These are phyloP conservation scores for Arenaria interpres DNA, from an alignment of 2,113 vertebrate species.

Conservation along the genomic window DNA sequence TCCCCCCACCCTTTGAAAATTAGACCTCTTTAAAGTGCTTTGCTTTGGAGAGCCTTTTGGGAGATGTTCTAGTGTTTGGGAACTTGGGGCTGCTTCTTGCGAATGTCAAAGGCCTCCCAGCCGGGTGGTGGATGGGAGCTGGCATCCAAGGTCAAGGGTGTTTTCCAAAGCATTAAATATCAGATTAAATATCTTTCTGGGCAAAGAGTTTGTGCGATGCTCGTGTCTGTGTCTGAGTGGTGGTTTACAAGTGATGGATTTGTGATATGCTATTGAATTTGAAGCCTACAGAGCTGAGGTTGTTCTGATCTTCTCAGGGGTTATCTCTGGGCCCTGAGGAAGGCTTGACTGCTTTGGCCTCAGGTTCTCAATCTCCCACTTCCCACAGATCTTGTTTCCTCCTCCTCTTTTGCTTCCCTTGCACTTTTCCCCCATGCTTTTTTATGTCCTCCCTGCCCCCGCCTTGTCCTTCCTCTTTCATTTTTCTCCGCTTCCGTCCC, in stretches of 20 bases:
- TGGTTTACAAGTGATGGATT: background rate
- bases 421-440: background rate
- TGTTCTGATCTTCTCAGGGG: background rate
- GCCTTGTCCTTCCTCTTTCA: background rate
- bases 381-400: background rate
- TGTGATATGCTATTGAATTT: background rate
- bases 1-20: background rate
- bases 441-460: background rate
- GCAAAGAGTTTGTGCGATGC: background rate
- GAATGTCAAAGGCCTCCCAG: fast-evolving
- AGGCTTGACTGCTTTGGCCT: background rate
- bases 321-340: background rate
- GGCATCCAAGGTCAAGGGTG: background rate
- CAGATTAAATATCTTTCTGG: background rate
- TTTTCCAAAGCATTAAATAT: background rate
- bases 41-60: background rate
- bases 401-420: background rate
- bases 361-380: background rate
- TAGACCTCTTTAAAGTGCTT: background rate
- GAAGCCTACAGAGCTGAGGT: background rate
- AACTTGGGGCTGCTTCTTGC: background rate
- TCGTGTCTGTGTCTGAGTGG: background rate
- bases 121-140: background rate
- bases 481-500: background rate
- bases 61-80: background rate